Evolutionary conservation across 2,113 vertebrate genomes (phyloP), one percentile per base, ranked within the genome.

Genomic region (Hemiprocne comata): DNA sequence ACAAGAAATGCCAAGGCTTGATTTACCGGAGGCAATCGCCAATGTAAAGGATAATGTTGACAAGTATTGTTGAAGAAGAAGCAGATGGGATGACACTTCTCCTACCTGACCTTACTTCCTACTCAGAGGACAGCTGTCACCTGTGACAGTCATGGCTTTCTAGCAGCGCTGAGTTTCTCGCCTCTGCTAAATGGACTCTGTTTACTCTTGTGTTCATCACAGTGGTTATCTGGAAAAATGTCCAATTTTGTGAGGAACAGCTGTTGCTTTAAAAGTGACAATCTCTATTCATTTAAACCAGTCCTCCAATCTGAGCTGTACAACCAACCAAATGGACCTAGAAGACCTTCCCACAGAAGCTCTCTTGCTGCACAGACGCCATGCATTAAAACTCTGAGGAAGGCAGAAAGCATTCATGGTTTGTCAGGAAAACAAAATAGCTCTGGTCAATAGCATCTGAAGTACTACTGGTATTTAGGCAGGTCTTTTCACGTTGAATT

Each of bases 241-340:
- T 80, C 93, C 96, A 94, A 12, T 78, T 67, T 69, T 80, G 50
- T 94, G 92, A 96, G 40, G 58, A 92, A 92, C 92, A 97, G 92
- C 87, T 96, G 96, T 94, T 96, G 55, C 83, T 96, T 91, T 91
- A 87, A 58, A 95, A 94, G 85, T 85, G 94, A 94, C 95, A 94
- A 76, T 36, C 50, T 87, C 92, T 65, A 78, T 94, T 95, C 71
- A 89, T 96, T 83, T 92, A 50, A 85, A 94, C 61, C 71, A 74
- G 72, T 82, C 65, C 65, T 42, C 55, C 2, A 15, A 29, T 57
- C 66, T 38, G 76, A 91, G 58, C 64, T 64, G 40, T 18, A 64
- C 50, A 76, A 83, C 48, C 58, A 79, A 61, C 60, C 53, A 87
- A 82, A 93, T n/a, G 77, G 34, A 75, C 34, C 50, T 24, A 4